Conservation (phyloP, 2,113 vertebrate genomes). For the Penelope pileata region DNA sequence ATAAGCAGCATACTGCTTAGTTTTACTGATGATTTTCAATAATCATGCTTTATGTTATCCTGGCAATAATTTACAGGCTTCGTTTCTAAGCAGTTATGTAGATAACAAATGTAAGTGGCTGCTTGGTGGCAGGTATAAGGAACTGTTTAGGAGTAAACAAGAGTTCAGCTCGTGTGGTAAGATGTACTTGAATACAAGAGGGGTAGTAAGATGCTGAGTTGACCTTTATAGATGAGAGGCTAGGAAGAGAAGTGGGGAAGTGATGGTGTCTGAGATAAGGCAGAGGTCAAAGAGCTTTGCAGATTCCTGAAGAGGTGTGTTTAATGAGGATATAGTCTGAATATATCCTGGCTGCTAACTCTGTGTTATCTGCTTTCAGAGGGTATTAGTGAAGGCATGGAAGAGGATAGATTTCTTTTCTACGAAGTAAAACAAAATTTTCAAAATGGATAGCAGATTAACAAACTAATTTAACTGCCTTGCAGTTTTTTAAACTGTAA, state of each 20-base stretch:
- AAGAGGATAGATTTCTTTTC: not conserved
- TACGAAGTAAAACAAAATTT: not conserved
- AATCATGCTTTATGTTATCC: not conserved
- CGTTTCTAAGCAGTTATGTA: conserved; percentile 29
- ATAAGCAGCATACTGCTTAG: not conserved
- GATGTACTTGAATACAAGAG: not conserved
- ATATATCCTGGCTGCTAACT: not conserved
- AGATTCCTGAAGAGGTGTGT: not conserved
- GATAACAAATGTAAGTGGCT: not conserved
- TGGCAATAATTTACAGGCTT: not conserved
- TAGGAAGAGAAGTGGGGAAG: not conserved
- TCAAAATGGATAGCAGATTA: not conserved
- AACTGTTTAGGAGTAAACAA: not conserved
- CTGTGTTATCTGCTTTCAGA: rapidly evolving
- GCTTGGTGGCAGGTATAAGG: not conserved
- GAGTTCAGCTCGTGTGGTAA: not conserved
- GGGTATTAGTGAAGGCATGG: not conserved
- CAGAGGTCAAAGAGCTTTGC: not conserved
- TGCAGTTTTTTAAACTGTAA: not conserved
- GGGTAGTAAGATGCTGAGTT: not conserved
- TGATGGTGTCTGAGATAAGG: not conserved
- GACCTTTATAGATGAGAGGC: not conserved
- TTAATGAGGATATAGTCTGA: not conserved
- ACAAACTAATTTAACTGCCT: not conserved
- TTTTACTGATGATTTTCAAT: not conserved